These are phyloP conservation scores for Gadopsis bispinosus DNA, from an alignment of 2,797 vertebrate genomes.

Conservation along the genomic window DNA sequence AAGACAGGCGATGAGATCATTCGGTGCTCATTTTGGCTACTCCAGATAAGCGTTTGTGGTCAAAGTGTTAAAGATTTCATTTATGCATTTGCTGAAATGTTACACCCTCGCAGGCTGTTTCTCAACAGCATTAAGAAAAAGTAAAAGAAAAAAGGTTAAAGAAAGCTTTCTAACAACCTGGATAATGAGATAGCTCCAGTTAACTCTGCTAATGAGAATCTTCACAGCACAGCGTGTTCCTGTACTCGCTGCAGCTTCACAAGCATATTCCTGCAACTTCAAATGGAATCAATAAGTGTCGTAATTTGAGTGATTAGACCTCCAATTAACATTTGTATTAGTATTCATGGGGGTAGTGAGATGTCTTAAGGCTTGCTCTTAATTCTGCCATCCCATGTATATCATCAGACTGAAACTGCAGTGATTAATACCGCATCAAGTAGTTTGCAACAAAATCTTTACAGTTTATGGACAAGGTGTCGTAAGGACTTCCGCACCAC, in stretches of 20 bases:
- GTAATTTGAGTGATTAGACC: constrained; percentile 23
- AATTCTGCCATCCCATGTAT: background rate
- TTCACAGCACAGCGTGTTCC: constrained; percentile 8
- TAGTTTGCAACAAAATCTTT: background rate
- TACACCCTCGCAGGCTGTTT: constrained; percentile 10
- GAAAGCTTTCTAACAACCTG: constrained; percentile 25
- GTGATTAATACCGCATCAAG: background rate
- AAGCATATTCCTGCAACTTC: constrained; percentile 12
- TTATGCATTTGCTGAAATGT: constrained; percentile 34
- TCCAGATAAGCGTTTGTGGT: constrained; percentile 45
- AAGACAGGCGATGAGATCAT: constrained; percentile 18
- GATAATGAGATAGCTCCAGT: constrained; percentile 33
- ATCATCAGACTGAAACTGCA: background rate
- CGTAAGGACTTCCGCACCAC: background rate
- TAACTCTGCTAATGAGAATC: constrained; percentile 42
- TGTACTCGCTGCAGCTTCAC: background rate
- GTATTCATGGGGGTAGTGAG: background rate
- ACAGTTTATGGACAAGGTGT: background rate
- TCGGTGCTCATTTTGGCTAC: background rate
- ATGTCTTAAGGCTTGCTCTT: constrained; percentile 17
- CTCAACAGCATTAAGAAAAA: background rate
- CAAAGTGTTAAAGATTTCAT: constrained; percentile 30
- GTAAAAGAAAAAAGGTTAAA: constrained; percentile 12
- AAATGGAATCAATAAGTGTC: constrained; percentile 26
- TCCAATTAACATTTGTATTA: constrained; percentile 16